Base-by-base conservation (phyloP, 2,113 vertebrate species). In the Rhinogobius similis region DNA sequence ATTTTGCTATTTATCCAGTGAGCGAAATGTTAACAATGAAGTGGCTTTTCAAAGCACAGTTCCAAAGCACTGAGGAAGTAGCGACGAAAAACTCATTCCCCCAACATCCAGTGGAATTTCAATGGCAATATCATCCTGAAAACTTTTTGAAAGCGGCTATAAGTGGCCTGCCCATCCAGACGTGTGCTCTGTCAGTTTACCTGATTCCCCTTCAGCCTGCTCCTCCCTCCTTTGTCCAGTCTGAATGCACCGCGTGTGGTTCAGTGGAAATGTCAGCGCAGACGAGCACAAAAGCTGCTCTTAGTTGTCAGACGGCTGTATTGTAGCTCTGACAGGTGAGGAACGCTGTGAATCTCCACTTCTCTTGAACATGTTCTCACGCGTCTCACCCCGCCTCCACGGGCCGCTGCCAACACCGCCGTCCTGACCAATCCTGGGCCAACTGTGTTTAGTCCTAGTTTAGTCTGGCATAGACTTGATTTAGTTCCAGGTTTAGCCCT, bases 311-410 rank as follows among this genome's bases (percentile, higher is more conserved):
- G 62, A 27, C 32, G n/a, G n/a, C 20, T 29, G 44, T 66, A 71
- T 23, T 74, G n/a, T 67, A 76, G 36, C 62, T 27, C 6, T 65
- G 59, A 75, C 70, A 65, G 39, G 66, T 56, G 76, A 44, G 67
- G 55, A 58, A 79, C 52, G 46, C 38, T 65, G 13, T 56, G 56
- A 62, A 73, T 59, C 23, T 43, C 38, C 27, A 70, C 14, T 29
- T 70, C 73, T 72, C 18, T n/a, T n/a, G n/a, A n/a, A n/a, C n/a
- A n/a, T n/a, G n/a, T n/a, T n/a, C 43, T 46, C 43, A 46, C 16
- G 16, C 16, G 16, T 46, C 43, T 46, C 43, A 46, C 4, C 5
- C 5, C 9, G 9, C 32, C 32, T n/a, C n/a, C n/a, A n/a, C n/a
- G n/a, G n/a, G n/a, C n/a, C n/a, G n/a, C n/a, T n/a, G n/a, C n/a